Evolutionary conservation across 2,797 vertebrate genomes (phyloP).

Genomic region (Pseudocheirus occidentalis): DNA sequence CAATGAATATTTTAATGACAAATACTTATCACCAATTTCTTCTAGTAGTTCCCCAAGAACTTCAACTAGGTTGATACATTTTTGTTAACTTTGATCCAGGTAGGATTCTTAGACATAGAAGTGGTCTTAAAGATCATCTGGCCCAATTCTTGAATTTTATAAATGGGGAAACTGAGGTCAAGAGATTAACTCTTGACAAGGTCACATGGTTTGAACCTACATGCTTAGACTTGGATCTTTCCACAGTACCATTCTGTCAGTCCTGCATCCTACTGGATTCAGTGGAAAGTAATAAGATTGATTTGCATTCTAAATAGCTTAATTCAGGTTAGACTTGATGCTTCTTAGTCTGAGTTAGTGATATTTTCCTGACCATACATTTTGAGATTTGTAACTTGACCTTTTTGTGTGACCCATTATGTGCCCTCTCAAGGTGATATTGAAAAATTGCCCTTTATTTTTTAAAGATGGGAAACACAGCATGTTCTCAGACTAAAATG

Average conservation of each 20-base stretch:
- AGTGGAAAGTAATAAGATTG: background rate
- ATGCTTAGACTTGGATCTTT: background rate
- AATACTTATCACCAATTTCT: background rate
- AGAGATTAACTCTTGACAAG: background rate
- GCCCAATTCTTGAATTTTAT: background rate
- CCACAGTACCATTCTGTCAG: background rate
- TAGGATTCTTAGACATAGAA: background rate
- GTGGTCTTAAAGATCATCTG: background rate
- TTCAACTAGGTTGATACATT: background rate
- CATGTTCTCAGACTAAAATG: background rate
- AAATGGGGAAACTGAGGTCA: background rate
- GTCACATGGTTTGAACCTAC: background rate
- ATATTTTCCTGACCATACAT: background rate
- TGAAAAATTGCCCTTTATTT: slow-evolving; percentile 6
- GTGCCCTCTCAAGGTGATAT: background rate
- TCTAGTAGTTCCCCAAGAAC: background rate
- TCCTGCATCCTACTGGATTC: background rate
- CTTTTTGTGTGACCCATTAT: background rate
- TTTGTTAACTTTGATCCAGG: background rate
- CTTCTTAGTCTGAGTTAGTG: slow-evolving; percentile 2
- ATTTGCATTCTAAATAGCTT: background rate
- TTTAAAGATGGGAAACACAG: background rate
- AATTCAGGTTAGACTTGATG: slow-evolving; percentile 35
- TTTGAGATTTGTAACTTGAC: slow-evolving; percentile 8
- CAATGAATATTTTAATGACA: background rate